phyloP scores from a whole-genome alignment of 2,888 invertebrate genomes.

The Eristalinus sepulchralis region DNA sequence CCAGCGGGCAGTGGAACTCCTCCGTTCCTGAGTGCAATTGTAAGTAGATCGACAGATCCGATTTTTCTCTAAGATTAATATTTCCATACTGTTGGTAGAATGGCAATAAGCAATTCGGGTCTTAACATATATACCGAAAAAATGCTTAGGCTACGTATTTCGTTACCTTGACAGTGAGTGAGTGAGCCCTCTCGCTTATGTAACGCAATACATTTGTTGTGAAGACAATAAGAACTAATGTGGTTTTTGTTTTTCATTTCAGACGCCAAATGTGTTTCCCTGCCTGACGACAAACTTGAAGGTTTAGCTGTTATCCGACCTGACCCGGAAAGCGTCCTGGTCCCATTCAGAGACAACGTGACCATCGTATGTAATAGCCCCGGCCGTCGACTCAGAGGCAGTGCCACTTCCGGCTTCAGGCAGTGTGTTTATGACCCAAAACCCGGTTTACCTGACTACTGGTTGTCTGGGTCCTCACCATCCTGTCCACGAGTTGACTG shows the following conservation, averaged over 20 bases:
- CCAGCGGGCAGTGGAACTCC: slow-evolving; percentile 96
- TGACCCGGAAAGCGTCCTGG: slow-evolving; percentile 91
- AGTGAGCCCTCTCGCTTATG: too few relatives aligned
- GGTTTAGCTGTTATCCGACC: slow-evolving; percentile 89
- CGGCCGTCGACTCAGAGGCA: slow-evolving; percentile 90
- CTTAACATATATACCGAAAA: too few relatives aligned
- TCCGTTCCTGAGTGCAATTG: slow-evolving; percentile 96
- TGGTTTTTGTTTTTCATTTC: slow-evolving; percentile 43
- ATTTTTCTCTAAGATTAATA: too few relatives aligned
- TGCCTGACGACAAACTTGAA: slow-evolving; percentile 94
- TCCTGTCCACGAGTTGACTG: slow-evolving; percentile 95
- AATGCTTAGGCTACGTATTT: too few relatives aligned
- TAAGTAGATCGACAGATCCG: too few relatives aligned
- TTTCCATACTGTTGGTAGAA: too few relatives aligned
- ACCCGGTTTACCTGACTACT: slow-evolving; percentile 93
- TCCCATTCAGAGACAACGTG: slow-evolving; percentile 95
- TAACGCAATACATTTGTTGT: too few relatives aligned
- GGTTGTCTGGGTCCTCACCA: slow-evolving; percentile 93
- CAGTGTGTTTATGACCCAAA: slow-evolving; percentile 98
- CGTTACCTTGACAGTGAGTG: too few relatives aligned
- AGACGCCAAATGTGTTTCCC: slow-evolving; percentile 95
- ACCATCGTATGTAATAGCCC: slow-evolving; percentile 90
- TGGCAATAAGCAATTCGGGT: too few relatives aligned
- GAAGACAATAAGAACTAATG: too few relatives aligned
- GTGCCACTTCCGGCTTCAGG: slow-evolving; percentile 91